Evolutionary conservation across 1,140 invertebrate genomes (phyloP), one percentile per base, ranked within the genome.

Genomic region (Drosophila nebulosa): DNA sequence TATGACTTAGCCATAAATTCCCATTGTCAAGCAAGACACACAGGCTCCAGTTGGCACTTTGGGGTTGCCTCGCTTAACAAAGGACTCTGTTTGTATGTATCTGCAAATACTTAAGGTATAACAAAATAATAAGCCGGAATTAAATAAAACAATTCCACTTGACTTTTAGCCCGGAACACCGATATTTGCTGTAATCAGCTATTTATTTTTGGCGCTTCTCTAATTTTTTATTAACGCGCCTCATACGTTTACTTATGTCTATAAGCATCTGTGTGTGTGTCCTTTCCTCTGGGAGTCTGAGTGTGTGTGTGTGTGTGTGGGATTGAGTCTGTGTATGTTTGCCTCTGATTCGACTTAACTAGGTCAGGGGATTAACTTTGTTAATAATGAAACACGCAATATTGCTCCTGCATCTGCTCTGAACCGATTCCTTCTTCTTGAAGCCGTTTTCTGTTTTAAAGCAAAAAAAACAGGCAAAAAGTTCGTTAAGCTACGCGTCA

Each of bases 341-440:
- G 21, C 61, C 27, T 55, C 21, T 65, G 74, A 66, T 60, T 51
- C 55, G 50, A 71, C 72, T 71, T 76, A 78, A 78, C 76, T 78
- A 76, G 76, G 76, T 78, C 76, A 76, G 73, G 76, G 73, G 73
- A 78, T 78, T 78, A 76, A 76, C 73, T 78, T 78, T 75, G 76
- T 78, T 76, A 78, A 76, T 79, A 79, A 79, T 79, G 70, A 79
- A 79, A 76, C 76, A 78, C 76, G 61, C 69, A 78, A 78, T 78
- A 78, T 78, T 72, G 76, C 76, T 71, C 61, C 72, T 78, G 75
- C 63, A 78, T 64, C 63, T 75, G 67, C 73, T 50, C 56, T 60
- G 68, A 64, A 71, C 61, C 39, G 69, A 77, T 74, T 65, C 27
- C 56, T 57, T 69, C 10, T 60, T 10, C 59, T 73, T 62, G 36